Base-by-base conservation (phyloP, 2,888 invertebrate genomes). In the Cheilosia pagana region DNA sequence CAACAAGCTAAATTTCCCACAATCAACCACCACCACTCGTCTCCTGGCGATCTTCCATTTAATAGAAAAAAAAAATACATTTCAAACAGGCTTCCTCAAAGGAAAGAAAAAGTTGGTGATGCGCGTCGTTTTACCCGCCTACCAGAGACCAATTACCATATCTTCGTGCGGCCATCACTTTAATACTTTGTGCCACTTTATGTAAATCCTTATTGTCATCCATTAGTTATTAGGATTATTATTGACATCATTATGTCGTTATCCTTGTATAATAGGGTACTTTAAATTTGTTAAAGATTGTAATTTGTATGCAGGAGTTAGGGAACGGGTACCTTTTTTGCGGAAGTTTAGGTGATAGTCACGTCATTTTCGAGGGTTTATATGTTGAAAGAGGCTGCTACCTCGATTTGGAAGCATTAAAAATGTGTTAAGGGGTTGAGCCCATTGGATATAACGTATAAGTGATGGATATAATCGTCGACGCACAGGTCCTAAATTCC, bases 171-270 rank as follows among this genome's bases (percentile, higher is more conserved):
- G 75, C 85, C 75, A 81, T 85, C 59, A 81, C 75, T 81, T 75
- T 65, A 79, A 79, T 85, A 75, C 71, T 76, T 71, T 74, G 75
- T 63, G 75, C 75, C 85, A 75, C 71, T 85, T 76, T 65, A 71
- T 23, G 85, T 71, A 81, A 85, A 85, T 85, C 85, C 85, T 85
- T 85, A 81, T 81, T 85, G 81, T 85, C 85, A 85, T 81, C 75
- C 85, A 85, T 85, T 85, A 81, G 81, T 85, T 85, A 85, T 85
- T 85, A 71, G 81, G 81, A 85, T 85, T 85, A 85, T 85, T 85
- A 85, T 85, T 85, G 81, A 70, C 81, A 71, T 85, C 85, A 71
- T 85, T 81, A 85, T 85, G 71, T 81, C 85, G 75, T 81, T 81
- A 85, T 85, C 81, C 81, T 85, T 85, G 81, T 85, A 81, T 85